Evolutionary conservation across 2,797 vertebrate genomes (phyloP).

Genomic region (Onychomys leucogaster): DNA sequence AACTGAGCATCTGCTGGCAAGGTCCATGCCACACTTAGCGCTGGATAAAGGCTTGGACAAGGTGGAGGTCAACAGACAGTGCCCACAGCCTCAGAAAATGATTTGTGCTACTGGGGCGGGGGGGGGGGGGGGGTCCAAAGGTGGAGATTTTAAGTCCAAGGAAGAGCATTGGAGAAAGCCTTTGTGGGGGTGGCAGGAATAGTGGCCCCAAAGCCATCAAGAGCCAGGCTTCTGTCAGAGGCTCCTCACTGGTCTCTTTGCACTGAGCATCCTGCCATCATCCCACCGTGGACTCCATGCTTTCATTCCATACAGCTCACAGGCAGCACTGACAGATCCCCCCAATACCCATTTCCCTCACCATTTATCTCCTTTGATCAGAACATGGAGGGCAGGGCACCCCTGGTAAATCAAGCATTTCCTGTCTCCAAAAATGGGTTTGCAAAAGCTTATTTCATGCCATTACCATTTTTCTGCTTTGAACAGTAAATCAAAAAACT

Average conservation of each 20-base stretch:
- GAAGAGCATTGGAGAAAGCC: neutral
- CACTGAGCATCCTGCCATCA: constrained; percentile 72
- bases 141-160: neutral
- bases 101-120: too few species aligned
- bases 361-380: constrained; percentile 89
- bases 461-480: constrained; percentile 89
- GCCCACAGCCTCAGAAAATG: neutral
- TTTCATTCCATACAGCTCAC: constrained; percentile 79
- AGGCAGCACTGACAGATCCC: constrained; percentile 80
- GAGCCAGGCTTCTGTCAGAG: neutral
- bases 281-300: constrained; percentile 42
- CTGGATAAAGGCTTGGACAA: neutral
- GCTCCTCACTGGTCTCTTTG: constrained; percentile 46
- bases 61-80: neutral
- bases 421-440: constrained; percentile 86
- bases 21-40: neutral
- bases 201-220: neutral
- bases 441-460: constrained; percentile 88
- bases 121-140: accelerated
- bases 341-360: constrained; percentile 85
- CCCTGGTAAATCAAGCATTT: constrained; percentile 89
- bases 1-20: neutral
- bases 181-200: neutral
- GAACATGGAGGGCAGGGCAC: constrained; percentile 86
- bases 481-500: constrained; percentile 89